Evolutionary conservation across 1,140 invertebrate genomes (phyloP), one percentile per base, ranked within the genome.

Genomic region (Procambarus clarkii): DNA sequence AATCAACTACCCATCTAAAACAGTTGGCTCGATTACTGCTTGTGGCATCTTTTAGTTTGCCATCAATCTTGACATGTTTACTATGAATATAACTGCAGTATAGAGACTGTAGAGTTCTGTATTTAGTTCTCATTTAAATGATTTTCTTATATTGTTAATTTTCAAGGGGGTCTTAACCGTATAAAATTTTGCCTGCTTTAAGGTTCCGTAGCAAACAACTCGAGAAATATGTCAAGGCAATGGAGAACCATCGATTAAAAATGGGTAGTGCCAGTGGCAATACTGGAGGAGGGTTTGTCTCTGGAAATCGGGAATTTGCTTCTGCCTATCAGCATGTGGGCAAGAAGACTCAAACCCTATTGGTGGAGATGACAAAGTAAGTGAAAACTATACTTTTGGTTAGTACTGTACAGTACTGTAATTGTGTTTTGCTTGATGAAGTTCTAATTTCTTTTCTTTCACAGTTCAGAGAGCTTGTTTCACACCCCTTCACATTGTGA

Each of bases 201-300:
- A 90, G 88, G 80, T 83, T 90, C 50, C 80, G 81, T 34, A 84
- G 45, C 54, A 83, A 90, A n/a, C 88, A 90, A 50, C 54, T 82
- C 15, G 88, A 90, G 54, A 90, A 90, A 69, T 90, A 90, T 83
- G 80, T 83, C 3, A 90, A 90, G 34, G 88, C 88, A 84, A 90
- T 90, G 88, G 88, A 90, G 64, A 90, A 84, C 74, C 88, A 90
- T 48, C 80, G 88, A 45, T n/a, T 84, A 48, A 90, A 90, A 34
- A 77, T 84, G 64, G 88, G 88, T 13, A 90, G 80, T 60, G 88
- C 50, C 21, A 77, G 71, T 83, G 81, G 81, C 21, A 84, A 69
- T 50, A 83, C 69, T 77, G 69, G 80, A 1, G 77, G 50, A 69
- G 86, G 77, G 1, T 79, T 34, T 46, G 86, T 77, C 5, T 60